Conservation (phyloP, 2,113 vertebrate species). For the Heteronetta atricapilla region DNA sequence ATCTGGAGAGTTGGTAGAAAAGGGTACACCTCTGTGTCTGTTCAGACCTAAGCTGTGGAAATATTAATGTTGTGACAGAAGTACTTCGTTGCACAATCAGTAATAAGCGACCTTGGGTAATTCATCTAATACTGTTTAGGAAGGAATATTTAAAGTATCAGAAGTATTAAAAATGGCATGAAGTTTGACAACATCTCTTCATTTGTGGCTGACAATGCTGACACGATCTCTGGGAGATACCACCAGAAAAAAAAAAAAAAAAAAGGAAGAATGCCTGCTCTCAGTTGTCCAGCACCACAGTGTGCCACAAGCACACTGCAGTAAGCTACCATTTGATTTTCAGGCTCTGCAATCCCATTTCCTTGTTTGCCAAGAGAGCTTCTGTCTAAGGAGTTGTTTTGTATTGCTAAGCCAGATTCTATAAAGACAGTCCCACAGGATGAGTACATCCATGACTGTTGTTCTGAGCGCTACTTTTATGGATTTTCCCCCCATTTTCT, state of each 20-base stretch:
- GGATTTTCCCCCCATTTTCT: too few relatives aligned
- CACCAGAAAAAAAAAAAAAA: neutral
- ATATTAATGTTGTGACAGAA: neutral
- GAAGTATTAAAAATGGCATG: neutral
- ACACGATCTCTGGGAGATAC: neutral
- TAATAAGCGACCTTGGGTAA: neutral
- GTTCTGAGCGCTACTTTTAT: neutral
- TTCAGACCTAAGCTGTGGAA: neutral
- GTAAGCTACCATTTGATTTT: neutral
- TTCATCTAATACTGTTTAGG: neutral
- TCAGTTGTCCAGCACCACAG: neutral
- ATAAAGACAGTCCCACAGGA: neutral
- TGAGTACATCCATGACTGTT: neutral
- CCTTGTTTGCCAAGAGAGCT: constrained; percentile 2
- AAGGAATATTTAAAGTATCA: neutral
- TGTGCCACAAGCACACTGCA: neutral
- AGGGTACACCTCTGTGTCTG: neutral
- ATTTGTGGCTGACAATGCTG: neutral
- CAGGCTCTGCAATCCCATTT: neutral
- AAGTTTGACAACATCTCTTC: neutral
- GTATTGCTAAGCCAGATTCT: neutral
- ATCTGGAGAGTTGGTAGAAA: neutral
- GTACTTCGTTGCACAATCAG: neutral
- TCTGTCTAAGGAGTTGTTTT: neutral
- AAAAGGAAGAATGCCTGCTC: neutral